A percentile compares a stretch with the other conserved stretches of the same genome.
phyloP scores from a whole-genome alignment of 2,113 vertebrate species.

The Campylomormyrus numenius region DNA sequence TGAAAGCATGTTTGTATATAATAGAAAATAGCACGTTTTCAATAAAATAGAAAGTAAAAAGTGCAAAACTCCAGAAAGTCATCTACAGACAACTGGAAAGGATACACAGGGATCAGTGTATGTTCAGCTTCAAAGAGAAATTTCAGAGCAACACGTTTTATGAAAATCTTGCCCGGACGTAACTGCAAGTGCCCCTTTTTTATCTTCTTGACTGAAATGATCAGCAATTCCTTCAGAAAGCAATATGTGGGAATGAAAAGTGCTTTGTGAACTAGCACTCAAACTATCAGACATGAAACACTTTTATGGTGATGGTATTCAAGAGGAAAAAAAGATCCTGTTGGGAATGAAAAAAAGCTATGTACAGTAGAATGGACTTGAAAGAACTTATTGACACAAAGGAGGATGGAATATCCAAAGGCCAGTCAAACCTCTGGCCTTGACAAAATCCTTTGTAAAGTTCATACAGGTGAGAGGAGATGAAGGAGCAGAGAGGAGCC shows the following conservation, averaged over 20 bases:
- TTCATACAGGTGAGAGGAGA: background rate
- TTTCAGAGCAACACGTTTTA: background rate
- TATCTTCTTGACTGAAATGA: conserved; percentile 1
- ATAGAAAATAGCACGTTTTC: background rate
- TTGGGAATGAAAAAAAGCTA: background rate
- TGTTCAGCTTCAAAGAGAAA: background rate
- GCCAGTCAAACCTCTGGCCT: background rate
- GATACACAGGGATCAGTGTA: background rate
- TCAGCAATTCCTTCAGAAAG: background rate
- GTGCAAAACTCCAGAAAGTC: background rate
- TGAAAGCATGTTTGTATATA: background rate
- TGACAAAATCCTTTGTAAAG: background rate
- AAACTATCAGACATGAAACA: background rate
- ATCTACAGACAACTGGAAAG: background rate
- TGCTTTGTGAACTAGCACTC: conserved; percentile 9
- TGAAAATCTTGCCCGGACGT: background rate
- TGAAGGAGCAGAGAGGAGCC: background rate
- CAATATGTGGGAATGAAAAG: conserved; percentile 2
- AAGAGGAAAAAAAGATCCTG: background rate
- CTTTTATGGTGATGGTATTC: conserved; percentile 1
- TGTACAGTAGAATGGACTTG: background rate
- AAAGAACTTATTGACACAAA: background rate
- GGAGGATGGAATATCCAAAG: background rate
- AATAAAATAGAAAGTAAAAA: background rate
- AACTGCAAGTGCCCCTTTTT: background rate